Evolutionary conservation across 2,797 vertebrate species (phyloP), one percentile per base, ranked within the genome.

Genomic region (Benthosema pterotum): DNA sequence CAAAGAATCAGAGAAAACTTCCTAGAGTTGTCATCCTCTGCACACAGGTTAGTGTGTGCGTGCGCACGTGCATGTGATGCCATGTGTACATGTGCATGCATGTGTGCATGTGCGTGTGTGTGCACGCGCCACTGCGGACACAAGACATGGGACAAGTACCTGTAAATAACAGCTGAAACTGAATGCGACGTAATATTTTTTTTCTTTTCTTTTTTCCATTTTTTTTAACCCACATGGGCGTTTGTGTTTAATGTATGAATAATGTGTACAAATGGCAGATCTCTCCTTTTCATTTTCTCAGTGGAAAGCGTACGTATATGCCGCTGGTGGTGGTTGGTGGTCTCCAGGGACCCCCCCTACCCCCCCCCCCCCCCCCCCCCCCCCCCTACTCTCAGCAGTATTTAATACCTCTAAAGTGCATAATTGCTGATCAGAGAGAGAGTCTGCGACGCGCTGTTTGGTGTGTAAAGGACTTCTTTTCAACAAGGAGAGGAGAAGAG

Each of bases 381-480:
- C n/a, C n/a, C n/a, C 22, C 43, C 78, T 72, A 72, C 78, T 79
- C 75, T 63, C 69, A 70, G 74, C 82, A 54, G 72, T 81, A 85
- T 88, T 87, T 87, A 89, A 88, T 90, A 88, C 85, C 84, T 86
- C 74, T 78, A 87, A 90, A 90, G 91, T 88, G 89, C 86, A 87
- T 91, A 92, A 93, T 92, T 94, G 90, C 84, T 88, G 87, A 93
- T 90, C 87, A 25, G 22, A 25, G 22, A 87, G 83, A 88, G 88
- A 89, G 82, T 84, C 78, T 75, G 82, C 60, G 54, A 73, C 72
- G 83, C 80, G 87, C 71, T 86, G 84, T 88, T 83, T 84, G 80
- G 75, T 77, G 83, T 83, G 77, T 84, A 84, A 86, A 87, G 83
- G 83, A 85, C 78, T 84, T 83, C 80, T 80, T n/a, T 85, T 87